Conservation (phyloP, 2,113 vertebrate genomes). For the Clinocottus analis region DNA sequence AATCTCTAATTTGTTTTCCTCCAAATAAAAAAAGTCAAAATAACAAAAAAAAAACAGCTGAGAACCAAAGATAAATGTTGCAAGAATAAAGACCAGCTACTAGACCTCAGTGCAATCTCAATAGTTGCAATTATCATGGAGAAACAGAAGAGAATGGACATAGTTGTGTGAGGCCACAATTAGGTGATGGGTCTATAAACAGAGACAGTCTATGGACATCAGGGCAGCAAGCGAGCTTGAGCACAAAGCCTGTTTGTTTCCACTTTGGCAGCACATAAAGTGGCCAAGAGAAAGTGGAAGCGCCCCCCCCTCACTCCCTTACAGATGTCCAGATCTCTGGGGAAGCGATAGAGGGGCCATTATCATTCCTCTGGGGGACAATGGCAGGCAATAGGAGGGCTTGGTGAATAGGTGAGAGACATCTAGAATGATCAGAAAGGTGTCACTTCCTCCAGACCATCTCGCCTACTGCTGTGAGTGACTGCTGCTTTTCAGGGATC, state of each 20-base stretch:
- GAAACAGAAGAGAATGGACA: slow-evolving; percentile 43
- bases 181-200: slow-evolving; percentile 73
- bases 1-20: background rate
- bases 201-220: slow-evolving; percentile 58
- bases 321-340: slow-evolving; percentile 56
- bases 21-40: background rate
- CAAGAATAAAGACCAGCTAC: background rate
- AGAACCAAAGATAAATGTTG: background rate
- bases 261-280: slow-evolving; percentile 70
- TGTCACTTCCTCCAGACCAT: slow-evolving; percentile 59
- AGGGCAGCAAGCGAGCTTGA: slow-evolving; percentile 41
- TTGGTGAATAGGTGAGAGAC: slow-evolving; percentile 60
- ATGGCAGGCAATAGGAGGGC: slow-evolving; percentile 43
- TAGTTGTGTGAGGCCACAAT: slow-evolving; percentile 68
- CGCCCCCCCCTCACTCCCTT: background rate
- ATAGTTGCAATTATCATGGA: slow-evolving; percentile 30
- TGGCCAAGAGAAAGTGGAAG: slow-evolving; percentile 65
- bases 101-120: slow-evolving; percentile 5
- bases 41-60: background rate
- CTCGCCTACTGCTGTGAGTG: slow-evolving; percentile 26
- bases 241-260: slow-evolving; percentile 78
- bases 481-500: slow-evolving; percentile 7
- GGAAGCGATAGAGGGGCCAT: slow-evolving; percentile 61
- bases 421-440: slow-evolving; percentile 42
- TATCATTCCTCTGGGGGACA: slow-evolving; percentile 63